phyloP scores from a whole-genome alignment of 2,797 vertebrate species.

The Leucoraja ocellata region DNA sequence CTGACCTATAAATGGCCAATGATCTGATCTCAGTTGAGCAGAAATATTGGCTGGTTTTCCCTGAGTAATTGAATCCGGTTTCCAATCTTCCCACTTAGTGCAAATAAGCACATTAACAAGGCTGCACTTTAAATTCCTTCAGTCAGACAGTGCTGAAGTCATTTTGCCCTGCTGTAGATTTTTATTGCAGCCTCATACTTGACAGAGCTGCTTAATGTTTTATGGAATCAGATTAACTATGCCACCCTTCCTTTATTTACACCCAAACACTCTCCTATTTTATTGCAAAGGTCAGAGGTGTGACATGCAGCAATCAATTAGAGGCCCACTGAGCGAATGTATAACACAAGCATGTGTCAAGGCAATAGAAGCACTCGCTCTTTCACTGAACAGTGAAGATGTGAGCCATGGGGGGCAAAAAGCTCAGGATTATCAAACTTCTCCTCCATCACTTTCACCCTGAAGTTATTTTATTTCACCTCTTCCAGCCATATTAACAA shows the following conservation, averaged over 20 bases:
- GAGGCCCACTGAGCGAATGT: neutral
- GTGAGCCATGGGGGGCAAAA: neutral
- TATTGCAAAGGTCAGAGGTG: neutral
- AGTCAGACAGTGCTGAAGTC: neutral
- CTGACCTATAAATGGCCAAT: slow-evolving; percentile 48
- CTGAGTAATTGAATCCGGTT: slow-evolving; percentile 47
- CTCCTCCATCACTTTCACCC: neutral
- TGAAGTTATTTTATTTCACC: neutral
- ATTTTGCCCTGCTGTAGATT: neutral
- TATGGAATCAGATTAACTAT: slow-evolving; percentile 28
- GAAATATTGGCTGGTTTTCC: slow-evolving; percentile 47
- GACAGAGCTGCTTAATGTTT: slow-evolving; percentile 28
- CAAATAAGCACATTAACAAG: slow-evolving; percentile 48
- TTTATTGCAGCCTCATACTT: slow-evolving; percentile 25
- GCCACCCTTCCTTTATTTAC: slow-evolving; percentile 15
- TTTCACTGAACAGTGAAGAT: neutral
- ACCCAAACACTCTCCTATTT: neutral
- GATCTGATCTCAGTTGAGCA: slow-evolving; percentile 49
- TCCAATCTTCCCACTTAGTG: slow-evolving; percentile 41
- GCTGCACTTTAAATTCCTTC: slow-evolving; percentile 38
- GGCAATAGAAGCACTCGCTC: neutral
- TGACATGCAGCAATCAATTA: slow-evolving; percentile 10
- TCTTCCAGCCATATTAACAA: neutral
- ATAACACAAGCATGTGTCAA: neutral
- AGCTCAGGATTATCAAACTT: neutral